Conservation (phyloP, 2,797 vertebrate species). For the Coilia nasus region DNA sequence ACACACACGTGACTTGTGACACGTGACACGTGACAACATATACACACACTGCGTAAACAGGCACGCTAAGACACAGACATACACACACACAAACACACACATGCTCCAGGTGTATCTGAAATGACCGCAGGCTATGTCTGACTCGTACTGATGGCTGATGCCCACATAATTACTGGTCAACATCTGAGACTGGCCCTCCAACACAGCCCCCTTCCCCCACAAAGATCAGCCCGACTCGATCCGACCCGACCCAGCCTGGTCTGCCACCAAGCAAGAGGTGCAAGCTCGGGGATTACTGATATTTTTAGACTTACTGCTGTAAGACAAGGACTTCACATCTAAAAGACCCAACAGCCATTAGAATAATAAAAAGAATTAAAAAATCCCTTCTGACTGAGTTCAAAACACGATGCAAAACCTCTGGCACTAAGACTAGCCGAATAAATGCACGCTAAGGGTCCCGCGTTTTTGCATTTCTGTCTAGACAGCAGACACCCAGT, state of each 20-base stretch:
- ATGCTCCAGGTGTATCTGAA: constrained; percentile 5
- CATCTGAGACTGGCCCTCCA: constrained; percentile 10
- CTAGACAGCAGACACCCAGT: background rate
- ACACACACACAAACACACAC: background rate
- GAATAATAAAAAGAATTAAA: too few relatives aligned
- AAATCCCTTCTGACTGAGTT: too few relatives aligned
- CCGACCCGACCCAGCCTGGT: background rate
- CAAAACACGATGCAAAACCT: background rate
- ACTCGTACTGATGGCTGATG: constrained; percentile 29
- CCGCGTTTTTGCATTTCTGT: background rate
- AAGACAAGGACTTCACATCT: background rate
- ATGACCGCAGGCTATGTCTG: background rate
- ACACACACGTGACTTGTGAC: background rate
- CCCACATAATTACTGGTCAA: constrained; percentile 26
- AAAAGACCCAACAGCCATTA: too few relatives aligned
- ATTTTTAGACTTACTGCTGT: background rate
- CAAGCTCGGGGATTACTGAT: background rate
- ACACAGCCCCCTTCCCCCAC: background rate
- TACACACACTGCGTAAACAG: too few relatives aligned
- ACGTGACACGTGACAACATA: too few relatives aligned
- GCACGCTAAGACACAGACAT: background rate
- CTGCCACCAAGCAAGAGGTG: background rate
- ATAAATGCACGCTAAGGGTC: background rate
- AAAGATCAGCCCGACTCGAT: constrained; percentile 32
- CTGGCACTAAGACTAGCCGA: background rate